Base-by-base conservation (phyloP, 2,797 vertebrate species). In the Emys orbicularis region DNA sequence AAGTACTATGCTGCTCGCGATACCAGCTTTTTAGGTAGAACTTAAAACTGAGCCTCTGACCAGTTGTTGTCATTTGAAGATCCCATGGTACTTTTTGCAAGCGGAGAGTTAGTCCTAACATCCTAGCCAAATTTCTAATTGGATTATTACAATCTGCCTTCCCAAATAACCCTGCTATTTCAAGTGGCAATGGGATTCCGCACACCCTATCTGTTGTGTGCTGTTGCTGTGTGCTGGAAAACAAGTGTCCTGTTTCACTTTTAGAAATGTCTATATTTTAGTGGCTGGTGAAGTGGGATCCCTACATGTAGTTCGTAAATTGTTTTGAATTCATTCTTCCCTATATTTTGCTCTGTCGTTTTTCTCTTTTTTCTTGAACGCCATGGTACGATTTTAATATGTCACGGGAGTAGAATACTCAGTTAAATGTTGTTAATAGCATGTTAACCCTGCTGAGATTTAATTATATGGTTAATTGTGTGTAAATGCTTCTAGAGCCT, bases 401-500 rank as follows among this genome's bases (percentile, higher is more conserved):
- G 25, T 29, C 23, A 76, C 13, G 2, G 23, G 44, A 76, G 74
- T 29, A 47, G 23, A 76, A 47, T 76, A 23, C 74, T 76, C 37
- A 11, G 12, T 76, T 50, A 16, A 7, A 9, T 15, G 31, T 37
- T 27, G 8, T 80, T 61, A 41, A 4, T 1, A 12, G 29, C 4
- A 12, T 1, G 2, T 41, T 5, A 49, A 21, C 0, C 5, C 31
- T 61, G 47, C 4, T 9, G 53, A 61, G 44, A 21, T 80, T 41
- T 34, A 61, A 6, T 2, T n/a, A 59, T 16, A 2, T 5, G 49
- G 4, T 29, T 23, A 47, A 54, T 21, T 2, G 53, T 2, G 16
- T 53, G 12, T 49, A 12, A 21, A 21, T 18, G 61, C 53, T n/a
- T 54, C 74, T 6, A 4, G 50, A 5, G 0, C 80, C 1, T 19